Conservation (phyloP, 64 coral and sea anemone species). For the Actinia equina region DNA sequence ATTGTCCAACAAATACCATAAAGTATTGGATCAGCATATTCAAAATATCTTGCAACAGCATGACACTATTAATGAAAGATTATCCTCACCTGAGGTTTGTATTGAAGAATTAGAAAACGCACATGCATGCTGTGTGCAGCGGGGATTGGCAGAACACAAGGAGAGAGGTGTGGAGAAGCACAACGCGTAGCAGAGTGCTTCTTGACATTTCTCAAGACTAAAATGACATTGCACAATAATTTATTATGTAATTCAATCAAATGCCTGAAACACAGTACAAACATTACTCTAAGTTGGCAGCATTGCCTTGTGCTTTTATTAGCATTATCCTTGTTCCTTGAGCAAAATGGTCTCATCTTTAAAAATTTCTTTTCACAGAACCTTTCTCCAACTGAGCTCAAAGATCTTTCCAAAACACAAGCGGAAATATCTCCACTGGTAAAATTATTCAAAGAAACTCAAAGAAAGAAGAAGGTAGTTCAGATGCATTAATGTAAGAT, state of each 20-base stretch:
- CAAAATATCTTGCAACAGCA: constrained; percentile 46
- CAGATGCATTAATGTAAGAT: neutral
- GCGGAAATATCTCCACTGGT: constrained; percentile 41
- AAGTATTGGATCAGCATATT: constrained; percentile 31
- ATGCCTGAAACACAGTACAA: no score
- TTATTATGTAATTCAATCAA: no score
- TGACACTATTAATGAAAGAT: constrained; percentile 24
- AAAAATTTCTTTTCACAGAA: neutral
- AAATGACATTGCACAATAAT: no score
- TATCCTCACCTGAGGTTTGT: constrained; percentile 40
- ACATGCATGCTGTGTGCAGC: no score
- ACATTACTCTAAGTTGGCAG: no score
- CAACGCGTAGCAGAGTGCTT: no score
- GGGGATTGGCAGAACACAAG: no score
- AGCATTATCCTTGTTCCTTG: no score
- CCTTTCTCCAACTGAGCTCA: constrained; percentile 30
- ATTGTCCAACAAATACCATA: neutral
- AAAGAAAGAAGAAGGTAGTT: constrained; percentile 48
- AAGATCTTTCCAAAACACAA: constrained; percentile 28
- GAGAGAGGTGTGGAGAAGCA: no score
- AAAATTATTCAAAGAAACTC: constrained; percentile 12
- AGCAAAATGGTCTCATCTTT: neutral
- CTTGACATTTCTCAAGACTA: no score
- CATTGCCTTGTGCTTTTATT: no score
- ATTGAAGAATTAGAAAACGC: no score